Evolutionary conservation across 1,140 invertebrate genomes (phyloP).

Genomic region (Zeugodacus cucurbitae): DNA sequence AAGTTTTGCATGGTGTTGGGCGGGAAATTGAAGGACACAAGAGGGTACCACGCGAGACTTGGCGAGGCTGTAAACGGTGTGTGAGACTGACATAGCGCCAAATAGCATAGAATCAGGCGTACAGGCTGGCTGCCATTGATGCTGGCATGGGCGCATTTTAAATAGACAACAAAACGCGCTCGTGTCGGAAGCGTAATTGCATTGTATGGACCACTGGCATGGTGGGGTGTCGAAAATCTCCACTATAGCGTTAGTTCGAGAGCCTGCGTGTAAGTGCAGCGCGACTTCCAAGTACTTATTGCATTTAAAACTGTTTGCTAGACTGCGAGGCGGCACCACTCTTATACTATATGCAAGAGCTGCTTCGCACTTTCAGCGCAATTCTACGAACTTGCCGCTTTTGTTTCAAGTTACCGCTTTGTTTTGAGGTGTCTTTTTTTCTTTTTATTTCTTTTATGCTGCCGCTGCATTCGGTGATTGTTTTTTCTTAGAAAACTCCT

Average conservation of each 20-base stretch:
- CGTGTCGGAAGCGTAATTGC: not conserved
- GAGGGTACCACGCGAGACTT: not conserved
- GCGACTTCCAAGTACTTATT: conserved; percentile 10
- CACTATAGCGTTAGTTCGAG: not conserved
- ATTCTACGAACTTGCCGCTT: not conserved
- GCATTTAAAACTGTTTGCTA: not conserved
- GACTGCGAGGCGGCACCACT: not conserved
- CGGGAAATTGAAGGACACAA: not conserved
- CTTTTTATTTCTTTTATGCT: not conserved
- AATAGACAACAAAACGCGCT: not conserved
- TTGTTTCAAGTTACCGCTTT: conserved; percentile 10
- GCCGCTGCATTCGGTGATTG: not conserved
- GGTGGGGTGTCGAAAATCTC: not conserved
- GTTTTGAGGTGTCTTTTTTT: not conserved
- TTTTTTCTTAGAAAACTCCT: not conserved
- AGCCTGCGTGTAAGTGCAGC: not conserved
- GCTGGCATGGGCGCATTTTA: not conserved
- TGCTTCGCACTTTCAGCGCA: not conserved
- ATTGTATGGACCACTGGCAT: not conserved
- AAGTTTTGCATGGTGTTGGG: not conserved
- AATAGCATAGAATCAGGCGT: not conserved
- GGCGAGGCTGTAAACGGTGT: not conserved
- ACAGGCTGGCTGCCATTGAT: not conserved
- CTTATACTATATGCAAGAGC: not conserved
- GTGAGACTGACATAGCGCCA: not conserved